Conservation (phyloP, 2,888 invertebrate species). For the Corbicula japonica region DNA sequence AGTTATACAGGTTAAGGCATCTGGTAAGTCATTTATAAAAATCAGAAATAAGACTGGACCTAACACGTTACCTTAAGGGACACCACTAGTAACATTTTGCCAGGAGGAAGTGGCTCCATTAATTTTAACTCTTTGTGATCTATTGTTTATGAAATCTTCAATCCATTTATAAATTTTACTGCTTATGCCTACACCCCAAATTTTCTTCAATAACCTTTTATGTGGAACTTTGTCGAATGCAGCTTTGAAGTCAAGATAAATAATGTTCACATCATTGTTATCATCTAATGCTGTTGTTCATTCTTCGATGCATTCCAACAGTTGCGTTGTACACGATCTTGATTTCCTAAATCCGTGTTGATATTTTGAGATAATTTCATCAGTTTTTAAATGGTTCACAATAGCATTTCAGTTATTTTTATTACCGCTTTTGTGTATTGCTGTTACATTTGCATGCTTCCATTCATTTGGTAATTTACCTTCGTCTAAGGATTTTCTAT, state of each 20-base stretch:
- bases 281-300: conserved; percentile 18
- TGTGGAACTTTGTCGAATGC: conserved; percentile 44
- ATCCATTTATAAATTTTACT: too few relatives aligned
- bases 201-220: conserved; percentile 21
- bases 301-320: too few relatives aligned
- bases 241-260: too few relatives aligned
- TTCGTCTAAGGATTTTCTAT: conserved; percentile 8
- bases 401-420: conserved; percentile 10
- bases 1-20: conserved; percentile 1
- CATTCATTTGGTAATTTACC: conserved; percentile 27
- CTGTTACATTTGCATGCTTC: conserved; percentile 31
- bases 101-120: too few relatives aligned
- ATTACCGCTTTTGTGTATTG: conserved; percentile 18
- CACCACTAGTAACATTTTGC: conserved; percentile 29
- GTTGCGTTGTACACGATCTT: too few relatives aligned
- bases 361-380: conserved; percentile 23
- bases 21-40: conserved; percentile 34
- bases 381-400: conserved; percentile 9
- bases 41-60: conserved; percentile 15
- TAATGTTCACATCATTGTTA: conserved; percentile 12
- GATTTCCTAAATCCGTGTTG: conserved; percentile 17
- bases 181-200: conserved; percentile 16
- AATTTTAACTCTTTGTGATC: conserved; percentile 26
- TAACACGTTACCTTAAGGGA: conserved; percentile 25
- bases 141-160: conserved; percentile 21